phyloP scores from a whole-genome alignment of 1,140 invertebrate species.

The Stegodyphus mimosarum region DNA sequence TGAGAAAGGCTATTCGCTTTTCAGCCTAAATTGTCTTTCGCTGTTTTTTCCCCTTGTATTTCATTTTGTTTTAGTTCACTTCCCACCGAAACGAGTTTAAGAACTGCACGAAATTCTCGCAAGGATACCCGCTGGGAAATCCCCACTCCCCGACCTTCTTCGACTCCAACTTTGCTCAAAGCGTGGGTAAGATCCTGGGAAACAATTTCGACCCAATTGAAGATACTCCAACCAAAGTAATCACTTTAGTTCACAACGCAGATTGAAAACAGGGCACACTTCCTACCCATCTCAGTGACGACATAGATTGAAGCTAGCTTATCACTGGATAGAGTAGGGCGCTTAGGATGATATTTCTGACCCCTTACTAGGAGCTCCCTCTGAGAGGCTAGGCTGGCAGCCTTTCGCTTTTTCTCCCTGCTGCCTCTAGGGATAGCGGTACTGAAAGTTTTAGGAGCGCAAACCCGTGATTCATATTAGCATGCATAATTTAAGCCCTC shows the following conservation, averaged over 20 bases:
- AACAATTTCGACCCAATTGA: constrained; percentile 57
- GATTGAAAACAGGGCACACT: constrained; percentile 13
- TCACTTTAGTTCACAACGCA: constrained; percentile 56
- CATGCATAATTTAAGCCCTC: constrained; percentile 16
- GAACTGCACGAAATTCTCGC: constrained; percentile 20
- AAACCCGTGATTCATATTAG: constrained; percentile 32
- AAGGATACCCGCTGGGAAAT: constrained; percentile 39
- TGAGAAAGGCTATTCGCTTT: constrained; percentile 42
- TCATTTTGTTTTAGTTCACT: constrained; percentile 41
- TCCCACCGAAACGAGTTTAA: constrained; percentile 42
- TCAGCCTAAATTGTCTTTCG: constrained; percentile 50
- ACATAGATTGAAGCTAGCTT: constrained; percentile 46
- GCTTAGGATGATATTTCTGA: constrained; percentile 22
- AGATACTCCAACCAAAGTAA: constrained; percentile 54
- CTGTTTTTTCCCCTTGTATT: constrained; percentile 44
- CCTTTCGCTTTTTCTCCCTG: not conserved
- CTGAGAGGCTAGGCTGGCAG: not conserved
- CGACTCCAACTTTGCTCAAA: constrained; percentile 1
- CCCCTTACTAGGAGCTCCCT: not conserved
- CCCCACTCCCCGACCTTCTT: not conserved
- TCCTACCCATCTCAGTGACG: not conserved
- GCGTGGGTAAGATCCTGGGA: constrained; percentile 19
- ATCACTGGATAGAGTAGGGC: constrained; percentile 18
- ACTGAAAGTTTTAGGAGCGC: constrained; percentile 22
- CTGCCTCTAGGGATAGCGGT: not conserved